Percentiles rank a stretch among this genome's conserved stretches.
phyloP scores from a whole-genome alignment of 2,113 vertebrate genomes.

The Dicrurus megarhynchus region DNA sequence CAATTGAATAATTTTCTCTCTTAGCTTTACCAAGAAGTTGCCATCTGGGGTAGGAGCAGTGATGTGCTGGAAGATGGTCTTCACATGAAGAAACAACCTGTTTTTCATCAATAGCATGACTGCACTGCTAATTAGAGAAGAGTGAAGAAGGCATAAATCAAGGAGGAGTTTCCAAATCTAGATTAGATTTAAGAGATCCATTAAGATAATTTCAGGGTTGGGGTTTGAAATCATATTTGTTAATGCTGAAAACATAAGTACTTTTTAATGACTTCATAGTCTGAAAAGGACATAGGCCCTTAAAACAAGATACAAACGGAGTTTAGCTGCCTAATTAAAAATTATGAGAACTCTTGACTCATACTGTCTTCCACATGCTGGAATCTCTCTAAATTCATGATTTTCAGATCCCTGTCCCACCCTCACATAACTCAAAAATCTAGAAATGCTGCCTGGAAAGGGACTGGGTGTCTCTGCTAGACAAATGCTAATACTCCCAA shows the following conservation, averaged over 20 bases:
- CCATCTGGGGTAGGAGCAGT: conserved; percentile 4
- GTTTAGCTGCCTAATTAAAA: neutral
- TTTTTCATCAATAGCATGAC: neutral
- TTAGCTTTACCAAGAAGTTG: conserved; percentile 25
- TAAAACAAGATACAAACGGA: neutral
- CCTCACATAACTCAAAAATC: neutral
- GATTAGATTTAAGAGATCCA: neutral
- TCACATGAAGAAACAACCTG: neutral
- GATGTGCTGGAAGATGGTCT: conserved; percentile 13
- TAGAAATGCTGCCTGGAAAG: neutral
- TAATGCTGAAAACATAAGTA: neutral
- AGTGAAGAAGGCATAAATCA: neutral
- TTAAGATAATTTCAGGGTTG: neutral
- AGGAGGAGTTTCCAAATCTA: neutral
- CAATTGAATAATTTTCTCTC: neutral
- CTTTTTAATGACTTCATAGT: neutral
- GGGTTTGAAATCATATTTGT: neutral
- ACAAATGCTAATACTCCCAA: neutral
- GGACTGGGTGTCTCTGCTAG: neutral
- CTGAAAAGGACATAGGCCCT: neutral
- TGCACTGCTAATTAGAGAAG: conserved; percentile 12
- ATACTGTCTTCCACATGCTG: neutral
- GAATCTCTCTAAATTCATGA: neutral
- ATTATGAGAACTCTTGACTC: neutral
- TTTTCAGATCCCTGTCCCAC: neutral